Percentiles rank a stretch among this genome's conserved stretches.
Conservation (phyloP, 2,113 vertebrate genomes). For the Falco punctatus region DNA sequence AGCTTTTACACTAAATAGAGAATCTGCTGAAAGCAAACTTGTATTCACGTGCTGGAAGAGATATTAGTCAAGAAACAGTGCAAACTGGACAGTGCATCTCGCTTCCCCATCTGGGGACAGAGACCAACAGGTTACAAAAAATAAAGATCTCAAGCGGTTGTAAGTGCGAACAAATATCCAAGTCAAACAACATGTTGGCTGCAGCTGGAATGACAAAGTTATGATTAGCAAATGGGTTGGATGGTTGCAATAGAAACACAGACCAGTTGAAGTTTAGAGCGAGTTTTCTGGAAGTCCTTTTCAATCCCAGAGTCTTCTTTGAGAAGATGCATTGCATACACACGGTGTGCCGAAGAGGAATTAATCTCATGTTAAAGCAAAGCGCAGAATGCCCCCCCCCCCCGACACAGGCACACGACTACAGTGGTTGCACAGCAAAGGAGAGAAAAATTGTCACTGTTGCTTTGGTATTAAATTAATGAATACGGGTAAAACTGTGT, state of each 20-base stretch:
- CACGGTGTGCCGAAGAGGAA: neutral
- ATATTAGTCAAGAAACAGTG: constrained; percentile 45
- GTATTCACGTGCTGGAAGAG: constrained; percentile 50
- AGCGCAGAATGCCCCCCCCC: rapidly evolving
- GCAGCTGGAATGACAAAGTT: constrained; percentile 70
- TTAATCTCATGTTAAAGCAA: rapidly evolving
- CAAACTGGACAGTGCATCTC: constrained; percentile 68
- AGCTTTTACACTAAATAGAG: constrained; percentile 47
- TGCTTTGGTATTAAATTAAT: neutral
- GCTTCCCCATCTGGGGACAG: constrained; percentile 66
- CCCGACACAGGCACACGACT: neutral
- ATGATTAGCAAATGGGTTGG: constrained; percentile 57
- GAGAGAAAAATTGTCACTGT: neutral
- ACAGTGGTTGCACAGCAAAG: neutral
- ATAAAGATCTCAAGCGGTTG: constrained; percentile 65
- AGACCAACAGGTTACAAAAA: constrained; percentile 73
- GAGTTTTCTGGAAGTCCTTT: neutral
- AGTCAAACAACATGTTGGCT: constrained; percentile 69
- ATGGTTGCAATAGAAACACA: constrained; percentile 31
- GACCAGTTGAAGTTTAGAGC: constrained; percentile 16
- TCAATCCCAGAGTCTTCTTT: neutral
- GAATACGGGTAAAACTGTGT: rapidly evolving
- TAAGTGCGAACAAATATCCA: constrained; percentile 72
- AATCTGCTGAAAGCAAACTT: constrained; percentile 45
- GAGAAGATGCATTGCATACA: neutral